These are phyloP conservation scores for Pempheris klunzingeri DNA, from an alignment of 2,797 vertebrate genomes.

Conservation along the genomic window DNA sequence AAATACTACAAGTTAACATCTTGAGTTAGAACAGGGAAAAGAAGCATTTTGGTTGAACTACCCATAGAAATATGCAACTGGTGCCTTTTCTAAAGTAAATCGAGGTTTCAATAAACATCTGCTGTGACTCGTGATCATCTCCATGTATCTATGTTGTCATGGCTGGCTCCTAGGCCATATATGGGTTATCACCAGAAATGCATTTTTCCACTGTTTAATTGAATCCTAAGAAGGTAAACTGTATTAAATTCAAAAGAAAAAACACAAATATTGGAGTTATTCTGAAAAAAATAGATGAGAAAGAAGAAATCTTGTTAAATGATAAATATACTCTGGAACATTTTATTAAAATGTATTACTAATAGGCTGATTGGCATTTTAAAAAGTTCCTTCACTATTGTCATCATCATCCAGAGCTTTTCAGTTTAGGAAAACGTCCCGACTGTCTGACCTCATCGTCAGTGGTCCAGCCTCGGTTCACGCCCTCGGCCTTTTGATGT, in stretches of 20 bases:
- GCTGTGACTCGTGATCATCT: too few relatives aligned
- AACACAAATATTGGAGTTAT: background rate
- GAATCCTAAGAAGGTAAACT: background rate
- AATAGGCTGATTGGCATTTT: background rate
- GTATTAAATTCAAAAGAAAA: background rate
- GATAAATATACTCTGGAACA: background rate
- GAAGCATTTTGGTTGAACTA: too few relatives aligned
- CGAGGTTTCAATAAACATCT: too few relatives aligned
- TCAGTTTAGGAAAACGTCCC: slow-evolving; percentile 45
- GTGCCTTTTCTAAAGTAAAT: too few relatives aligned
- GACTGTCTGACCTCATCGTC: slow-evolving; percentile 67
- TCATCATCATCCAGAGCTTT: slow-evolving; percentile 23
- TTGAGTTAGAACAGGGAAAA: background rate
- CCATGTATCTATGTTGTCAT: too few relatives aligned
- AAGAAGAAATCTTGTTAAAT: too few relatives aligned
- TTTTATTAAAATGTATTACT: background rate
- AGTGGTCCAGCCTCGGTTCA: slow-evolving; percentile 69
- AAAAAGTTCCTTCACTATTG: slow-evolving; percentile 17
- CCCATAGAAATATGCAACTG: background rate
- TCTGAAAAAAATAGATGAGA: too few relatives aligned
- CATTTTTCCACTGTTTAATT: background rate
- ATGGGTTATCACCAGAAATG: background rate
- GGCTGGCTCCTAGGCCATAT: too few relatives aligned
- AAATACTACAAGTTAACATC: too few relatives aligned
- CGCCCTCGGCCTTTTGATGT: slow-evolving; percentile 89